Conservation (phyloP, 2,888 invertebrate genomes). For the Atethmia centrago region DNA sequence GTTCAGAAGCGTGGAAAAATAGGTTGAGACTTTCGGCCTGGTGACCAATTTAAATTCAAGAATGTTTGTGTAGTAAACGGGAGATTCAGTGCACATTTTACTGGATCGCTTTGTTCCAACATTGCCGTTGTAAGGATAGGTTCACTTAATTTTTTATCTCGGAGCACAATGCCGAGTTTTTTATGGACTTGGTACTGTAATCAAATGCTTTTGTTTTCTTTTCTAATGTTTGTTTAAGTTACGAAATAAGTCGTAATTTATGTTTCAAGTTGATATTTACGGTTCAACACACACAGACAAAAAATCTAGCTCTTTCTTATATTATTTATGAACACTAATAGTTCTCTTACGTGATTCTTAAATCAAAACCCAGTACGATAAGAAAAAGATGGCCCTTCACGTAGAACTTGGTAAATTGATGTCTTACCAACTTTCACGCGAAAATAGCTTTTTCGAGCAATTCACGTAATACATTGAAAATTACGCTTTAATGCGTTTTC, state of each 20-base stretch:
- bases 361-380: constrained; percentile 29
- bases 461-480: constrained; percentile 57
- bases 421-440: constrained; percentile 25
- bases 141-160: constrained; percentile 48
- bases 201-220: constrained; percentile 27
- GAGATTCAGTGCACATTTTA: constrained; percentile 61
- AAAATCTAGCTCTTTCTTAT: constrained; percentile 1
- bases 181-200: constrained; percentile 38
- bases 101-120: constrained; percentile 49
- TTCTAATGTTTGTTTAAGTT: constrained; percentile 23
- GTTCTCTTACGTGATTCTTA: constrained; percentile 18
- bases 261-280: constrained; percentile 12
- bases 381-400: constrained; percentile 28
- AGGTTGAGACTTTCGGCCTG: constrained; percentile 61
- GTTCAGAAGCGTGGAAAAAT: constrained; percentile 66
- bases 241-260: constrained; percentile 10
- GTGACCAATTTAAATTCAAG: constrained; percentile 72
- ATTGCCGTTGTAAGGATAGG: constrained; percentile 39
- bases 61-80: constrained; percentile 57
- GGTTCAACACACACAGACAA: not conserved
- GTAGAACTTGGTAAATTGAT: constrained; percentile 27
- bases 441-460: constrained; percentile 35
- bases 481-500: constrained; percentile 53
- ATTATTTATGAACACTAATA: constrained; percentile 26
- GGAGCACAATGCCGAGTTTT: constrained; percentile 38